A percentile compares a stretch with the other conserved stretches of the same genome.
Evolutionary conservation across 2,888 invertebrate species (phyloP).

Genomic region (Acanthosepion lycidas): DNA sequence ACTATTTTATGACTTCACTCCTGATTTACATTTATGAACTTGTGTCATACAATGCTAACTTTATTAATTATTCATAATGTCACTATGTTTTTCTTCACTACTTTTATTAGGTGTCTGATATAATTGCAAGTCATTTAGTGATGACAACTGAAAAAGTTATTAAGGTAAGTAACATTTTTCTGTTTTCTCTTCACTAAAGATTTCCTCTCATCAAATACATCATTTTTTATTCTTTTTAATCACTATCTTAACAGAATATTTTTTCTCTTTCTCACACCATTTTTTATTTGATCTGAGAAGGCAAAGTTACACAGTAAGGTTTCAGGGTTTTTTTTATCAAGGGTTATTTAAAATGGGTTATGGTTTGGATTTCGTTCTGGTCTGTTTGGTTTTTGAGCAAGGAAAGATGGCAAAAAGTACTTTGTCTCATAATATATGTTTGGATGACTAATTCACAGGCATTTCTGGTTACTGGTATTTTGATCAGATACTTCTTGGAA

Average conservation of each 20-base stretch:
- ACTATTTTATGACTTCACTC: no score
- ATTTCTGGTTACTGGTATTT: conserved; percentile 4
- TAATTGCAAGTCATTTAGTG: no score
- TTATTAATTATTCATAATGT: no score
- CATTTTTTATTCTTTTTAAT: no score
- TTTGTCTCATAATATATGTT: not conserved
- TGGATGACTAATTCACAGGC: not conserved
- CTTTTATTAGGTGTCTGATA: no score
- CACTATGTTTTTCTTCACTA: no score
- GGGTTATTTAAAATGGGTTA: not conserved
- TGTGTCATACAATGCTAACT: no score
- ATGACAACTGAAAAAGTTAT: not conserved
- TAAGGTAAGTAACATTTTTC: not conserved
- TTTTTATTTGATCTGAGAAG: not conserved
- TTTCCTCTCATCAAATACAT: not conserved
- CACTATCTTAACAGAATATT: no score
- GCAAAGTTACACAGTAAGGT: not conserved
- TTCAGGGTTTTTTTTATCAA: not conserved
- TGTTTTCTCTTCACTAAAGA: not conserved
- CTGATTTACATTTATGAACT: no score
- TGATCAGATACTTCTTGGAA: not conserved
- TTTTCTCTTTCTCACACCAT: no score
- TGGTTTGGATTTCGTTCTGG: not conserved
- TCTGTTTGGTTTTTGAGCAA: not conserved
- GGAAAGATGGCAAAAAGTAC: not conserved